Percentiles rank a stretch among this genome's conserved stretches.
These are phyloP conservation scores for Arnoldichthys spilopterus DNA, from an alignment of 2,797 vertebrate genomes.

Conservation along the genomic window DNA sequence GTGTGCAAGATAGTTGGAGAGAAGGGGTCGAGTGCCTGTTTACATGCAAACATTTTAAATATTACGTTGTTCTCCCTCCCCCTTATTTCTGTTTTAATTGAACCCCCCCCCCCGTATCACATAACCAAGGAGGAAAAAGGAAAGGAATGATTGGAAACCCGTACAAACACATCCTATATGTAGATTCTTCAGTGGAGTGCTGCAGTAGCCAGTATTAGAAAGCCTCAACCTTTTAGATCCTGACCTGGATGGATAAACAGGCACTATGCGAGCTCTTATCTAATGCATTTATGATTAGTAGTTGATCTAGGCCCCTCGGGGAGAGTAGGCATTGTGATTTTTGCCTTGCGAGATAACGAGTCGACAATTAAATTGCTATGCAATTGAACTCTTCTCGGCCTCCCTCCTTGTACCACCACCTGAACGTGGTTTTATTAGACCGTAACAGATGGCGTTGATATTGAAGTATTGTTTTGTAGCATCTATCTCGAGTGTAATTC, in stretches of 20 bases:
- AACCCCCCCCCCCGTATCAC: constrained; percentile 21
- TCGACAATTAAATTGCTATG: constrained; percentile 84
- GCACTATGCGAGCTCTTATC: constrained; percentile 33
- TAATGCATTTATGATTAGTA: constrained; percentile 35
- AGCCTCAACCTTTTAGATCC: constrained; percentile 47
- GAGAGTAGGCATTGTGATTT: constrained; percentile 44
- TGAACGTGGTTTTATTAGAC: constrained; percentile 45
- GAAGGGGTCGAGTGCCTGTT: constrained; percentile 60
- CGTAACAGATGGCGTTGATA: constrained; percentile 37
- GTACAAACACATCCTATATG: constrained; percentile 77
- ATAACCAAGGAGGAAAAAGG: constrained; percentile 39
- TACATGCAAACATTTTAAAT: constrained; percentile 61
- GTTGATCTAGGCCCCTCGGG: constrained; percentile 26
- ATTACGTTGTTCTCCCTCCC: constrained; percentile 24
- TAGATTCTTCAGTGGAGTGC: constrained; percentile 70
- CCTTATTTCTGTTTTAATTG: constrained; percentile 46
- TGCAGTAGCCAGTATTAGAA: constrained; percentile 39
- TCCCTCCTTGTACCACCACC: constrained; percentile 61
- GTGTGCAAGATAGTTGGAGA: constrained; percentile 20
- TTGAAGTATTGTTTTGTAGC: constrained; percentile 52
- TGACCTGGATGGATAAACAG: constrained; percentile 36
- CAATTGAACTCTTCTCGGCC: constrained; percentile 86
- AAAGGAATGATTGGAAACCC: constrained; percentile 33
- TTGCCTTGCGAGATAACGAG: constrained; percentile 55
- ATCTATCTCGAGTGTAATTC: constrained; percentile 40